These are phyloP conservation scores for Pelosia muscerda DNA, from an alignment of 2,888 invertebrate species.

Conservation along the genomic window DNA sequence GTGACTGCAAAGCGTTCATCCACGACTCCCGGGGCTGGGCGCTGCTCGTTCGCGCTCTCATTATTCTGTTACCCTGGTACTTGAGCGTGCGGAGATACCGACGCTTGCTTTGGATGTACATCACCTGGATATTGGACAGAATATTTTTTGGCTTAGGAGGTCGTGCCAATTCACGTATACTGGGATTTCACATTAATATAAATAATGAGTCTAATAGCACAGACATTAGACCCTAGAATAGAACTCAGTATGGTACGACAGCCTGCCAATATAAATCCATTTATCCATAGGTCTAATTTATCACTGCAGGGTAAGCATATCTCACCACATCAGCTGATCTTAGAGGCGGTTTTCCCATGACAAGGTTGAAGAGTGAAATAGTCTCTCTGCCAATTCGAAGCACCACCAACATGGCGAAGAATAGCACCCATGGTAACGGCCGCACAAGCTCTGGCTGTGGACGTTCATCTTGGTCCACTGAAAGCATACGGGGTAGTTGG, in stretches of 20 bases:
- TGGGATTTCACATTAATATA: no score
- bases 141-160: background rate
- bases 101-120: conserved; percentile 82
- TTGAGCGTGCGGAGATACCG: conserved; percentile 84
- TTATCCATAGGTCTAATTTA: no score
- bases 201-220: background rate
- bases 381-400: conserved; percentile 77
- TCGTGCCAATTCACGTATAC: no score
- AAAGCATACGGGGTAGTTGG: conserved; percentile 21
- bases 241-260: no score
- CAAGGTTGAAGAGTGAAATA: conserved; percentile 77
- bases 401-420: conserved; percentile 78
- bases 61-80: conserved; percentile 80
- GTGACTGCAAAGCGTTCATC: conserved; percentile 61
- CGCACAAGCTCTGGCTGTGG: conserved; percentile 83
- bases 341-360: conserved; percentile 82
- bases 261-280: no score
- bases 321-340: conserved; percentile 84
- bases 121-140: conserved; percentile 70
- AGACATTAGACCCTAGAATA: no score
- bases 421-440: conserved; percentile 87
- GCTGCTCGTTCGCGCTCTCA: conserved; percentile 65
- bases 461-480: conserved; percentile 84
- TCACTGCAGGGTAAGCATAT: conserved; percentile 6
- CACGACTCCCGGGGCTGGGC: conserved; percentile 55